Base-by-base conservation (phyloP, 2,113 vertebrate species). In the Brachypteracias leptosomus region DNA sequence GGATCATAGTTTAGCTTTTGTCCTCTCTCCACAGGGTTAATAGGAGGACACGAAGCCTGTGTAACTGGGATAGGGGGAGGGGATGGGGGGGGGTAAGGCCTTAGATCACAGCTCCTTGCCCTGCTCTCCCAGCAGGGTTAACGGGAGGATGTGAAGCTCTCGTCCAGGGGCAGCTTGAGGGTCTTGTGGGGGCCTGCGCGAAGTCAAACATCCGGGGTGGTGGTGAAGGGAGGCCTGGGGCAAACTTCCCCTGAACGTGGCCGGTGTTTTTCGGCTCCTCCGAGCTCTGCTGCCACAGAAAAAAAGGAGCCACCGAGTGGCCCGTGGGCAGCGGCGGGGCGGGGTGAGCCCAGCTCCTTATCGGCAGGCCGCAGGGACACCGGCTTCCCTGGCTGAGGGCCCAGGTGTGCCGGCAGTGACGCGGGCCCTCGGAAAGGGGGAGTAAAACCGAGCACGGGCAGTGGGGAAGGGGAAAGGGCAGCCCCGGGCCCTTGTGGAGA, bases 1-100 rank as follows among this genome's bases (percentile, higher is more conserved):
- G 76, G 81, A 96, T 76, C 78, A 74, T 14, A 95, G 81, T 91
- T 96, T 90, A 83, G 95, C 90, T 96, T 96, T 97, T 95, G 94
- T 96, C 94, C 93, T 92, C 75, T 93, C 80, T 85, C n/a, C 94
- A 38, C 89, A 92, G 95, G 95, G 95, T 96, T 96, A 97, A 95
- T 18, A 80, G 88, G 52, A 88, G 89, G 93, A 96, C 96, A 90
- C 58, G 85, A 71, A 79, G 83, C 59, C 92, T 59, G 63, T 63
- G 87, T 70, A 89, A 85, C 80, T 47, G 91, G 85, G 78, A 92
- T 33, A 33, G 91, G 76, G 77, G 79, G 71, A 82, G 47, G 78
- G 88, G 85, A 51, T n/a, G 26, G 61, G 79, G 65, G 31, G 59
- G 54, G 33, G 33, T 38, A 59, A 40, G 57, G 71, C 80, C 79